Evolutionary conservation across 2,888 invertebrate genomes (phyloP).

Genomic region (Hydroisotoma schaefferi): DNA sequence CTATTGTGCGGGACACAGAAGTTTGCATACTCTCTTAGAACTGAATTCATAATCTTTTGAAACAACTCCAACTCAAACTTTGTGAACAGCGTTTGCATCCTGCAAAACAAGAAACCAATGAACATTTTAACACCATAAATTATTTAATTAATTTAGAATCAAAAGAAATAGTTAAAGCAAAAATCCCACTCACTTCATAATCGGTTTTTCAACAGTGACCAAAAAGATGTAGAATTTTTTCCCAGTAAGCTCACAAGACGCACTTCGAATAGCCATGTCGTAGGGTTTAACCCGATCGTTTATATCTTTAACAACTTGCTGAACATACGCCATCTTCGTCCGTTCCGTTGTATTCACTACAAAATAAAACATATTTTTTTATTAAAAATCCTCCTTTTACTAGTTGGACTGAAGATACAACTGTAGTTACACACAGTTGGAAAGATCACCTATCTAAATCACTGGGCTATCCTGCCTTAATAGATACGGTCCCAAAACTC

Average conservation of each 20-base stretch:
- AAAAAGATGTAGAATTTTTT: slow-evolving; percentile 45
- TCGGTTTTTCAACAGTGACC: slow-evolving; percentile 43
- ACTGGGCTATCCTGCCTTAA: too few relatives aligned
- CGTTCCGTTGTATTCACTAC: too few relatives aligned
- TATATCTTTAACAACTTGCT: slow-evolving; percentile 42
- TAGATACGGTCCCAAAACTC: too few relatives aligned
- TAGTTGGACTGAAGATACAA: too few relatives aligned
- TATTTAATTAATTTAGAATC: background rate
- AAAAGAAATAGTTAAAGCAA: background rate
- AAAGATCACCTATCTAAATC: too few relatives aligned
- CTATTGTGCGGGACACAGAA: slow-evolving; percentile 37
- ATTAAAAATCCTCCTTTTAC: too few relatives aligned
- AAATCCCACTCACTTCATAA: slow-evolving; percentile 35
- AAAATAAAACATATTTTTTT: too few relatives aligned
- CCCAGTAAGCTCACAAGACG: slow-evolving; percentile 43
- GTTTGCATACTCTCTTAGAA: slow-evolving; percentile 33
- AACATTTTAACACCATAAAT: background rate
- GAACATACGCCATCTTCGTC: slow-evolving; percentile 33
- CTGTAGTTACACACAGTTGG: too few relatives aligned
- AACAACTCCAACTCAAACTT: slow-evolving; percentile 42
- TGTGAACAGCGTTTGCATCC: slow-evolving; percentile 38
- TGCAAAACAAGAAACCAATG: slow-evolving; percentile 11
- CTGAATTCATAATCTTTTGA: slow-evolving; percentile 39
- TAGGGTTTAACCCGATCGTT: slow-evolving; percentile 38
- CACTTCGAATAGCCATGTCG: slow-evolving; percentile 43